Base-by-base conservation (phyloP, 2,797 vertebrate species). In the Leucoraja ocellata region DNA sequence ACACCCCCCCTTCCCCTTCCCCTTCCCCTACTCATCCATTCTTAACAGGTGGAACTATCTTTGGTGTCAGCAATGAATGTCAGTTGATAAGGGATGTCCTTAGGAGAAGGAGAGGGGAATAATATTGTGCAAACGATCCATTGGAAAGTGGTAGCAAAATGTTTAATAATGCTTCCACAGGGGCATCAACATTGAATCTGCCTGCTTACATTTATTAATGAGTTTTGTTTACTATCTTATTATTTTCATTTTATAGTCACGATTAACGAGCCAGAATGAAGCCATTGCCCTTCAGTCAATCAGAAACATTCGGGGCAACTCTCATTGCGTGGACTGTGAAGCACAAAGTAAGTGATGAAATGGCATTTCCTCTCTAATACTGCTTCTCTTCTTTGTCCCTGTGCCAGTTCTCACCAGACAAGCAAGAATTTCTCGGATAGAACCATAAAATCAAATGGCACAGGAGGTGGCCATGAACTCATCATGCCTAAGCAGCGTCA, bases 241-340 rank as follows among this genome's bases (percentile, higher is more conserved):
- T 18, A 88, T 83, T 94, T 90, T 94, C 71, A 93, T 25, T 54
- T 65, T 88, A n/a, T 96, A 99, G 98, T 99, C 98, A 5, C 98
- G 98, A 86, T 97, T 99, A 95, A 97, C 98, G 0, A 99, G 98
- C 94, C 98, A 99, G 96, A 98, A 97, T 0, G 98, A 99, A 95
- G 98, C 98, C 94, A 96, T 99, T 96, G 98, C 98, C 0, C 97
- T 99, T 93, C 98, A 99, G 96, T 98, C 98, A 0, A 97, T 99
- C 94, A 95, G 98, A 77, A 97, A 96, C 94, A 96, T 98, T 94
- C 95, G 98, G 61, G 98, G 98, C 93, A 99, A 99, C 93, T 96
- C 97, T 0, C 98, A 97, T 95, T 99, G 98, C 1, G 98, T 98
- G 94, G 98, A 99, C 97, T 99, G 98, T 8, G 98, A 98, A 46